Conservation (phyloP, 2,113 vertebrate species). For the Theristicus caerulescens region DNA sequence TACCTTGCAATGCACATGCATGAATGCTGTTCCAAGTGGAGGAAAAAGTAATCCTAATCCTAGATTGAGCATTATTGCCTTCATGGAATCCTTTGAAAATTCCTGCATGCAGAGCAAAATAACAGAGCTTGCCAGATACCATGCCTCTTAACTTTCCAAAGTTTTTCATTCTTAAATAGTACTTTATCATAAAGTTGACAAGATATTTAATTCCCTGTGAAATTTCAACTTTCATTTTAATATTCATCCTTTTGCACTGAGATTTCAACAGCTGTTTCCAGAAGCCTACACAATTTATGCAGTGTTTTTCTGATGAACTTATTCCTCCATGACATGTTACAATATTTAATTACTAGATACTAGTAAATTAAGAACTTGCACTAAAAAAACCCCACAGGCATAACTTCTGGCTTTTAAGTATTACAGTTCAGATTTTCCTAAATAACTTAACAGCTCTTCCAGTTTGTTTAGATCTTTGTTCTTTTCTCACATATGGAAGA, state of each 20-base stretch:
- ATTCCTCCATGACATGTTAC: background rate
- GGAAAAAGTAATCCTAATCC: background rate
- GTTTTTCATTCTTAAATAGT: background rate
- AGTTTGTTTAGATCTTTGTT: background rate
- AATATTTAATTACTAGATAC: background rate
- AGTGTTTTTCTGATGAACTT: background rate
- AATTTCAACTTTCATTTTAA: background rate
- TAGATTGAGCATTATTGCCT: background rate
- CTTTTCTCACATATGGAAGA: background rate
- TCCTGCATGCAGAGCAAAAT: background rate
- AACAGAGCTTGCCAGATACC: background rate
- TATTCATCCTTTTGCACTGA: background rate
- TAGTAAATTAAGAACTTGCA: background rate
- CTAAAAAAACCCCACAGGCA: background rate
- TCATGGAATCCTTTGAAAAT: background rate
- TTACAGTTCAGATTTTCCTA: background rate
- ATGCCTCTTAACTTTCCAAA: background rate
- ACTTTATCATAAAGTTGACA: background rate
- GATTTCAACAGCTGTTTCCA: background rate
- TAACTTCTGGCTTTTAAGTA: background rate
- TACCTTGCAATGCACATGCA: background rate
- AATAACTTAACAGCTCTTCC: background rate
- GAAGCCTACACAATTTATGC: background rate
- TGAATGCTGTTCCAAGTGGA: background rate
- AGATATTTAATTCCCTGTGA: background rate